Percentiles rank a stretch among this genome's conserved stretches.
Evolutionary conservation across 2,113 vertebrate genomes (phyloP).

Genomic region (Actinemys pallida): DNA sequence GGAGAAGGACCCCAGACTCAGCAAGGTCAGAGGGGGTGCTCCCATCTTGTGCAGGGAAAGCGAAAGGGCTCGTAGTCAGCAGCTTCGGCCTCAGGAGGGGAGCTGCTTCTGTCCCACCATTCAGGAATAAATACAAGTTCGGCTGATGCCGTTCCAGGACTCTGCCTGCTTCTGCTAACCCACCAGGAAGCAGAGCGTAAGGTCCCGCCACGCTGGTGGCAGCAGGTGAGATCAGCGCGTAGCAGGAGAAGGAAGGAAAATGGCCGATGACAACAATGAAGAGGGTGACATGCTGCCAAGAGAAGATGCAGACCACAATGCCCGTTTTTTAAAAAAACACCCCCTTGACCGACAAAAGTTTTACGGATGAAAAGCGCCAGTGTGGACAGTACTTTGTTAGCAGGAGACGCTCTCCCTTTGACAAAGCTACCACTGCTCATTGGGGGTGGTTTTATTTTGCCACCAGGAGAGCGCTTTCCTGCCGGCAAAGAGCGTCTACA

Average conservation of each 20-base stretch:
- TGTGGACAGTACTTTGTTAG: too few species aligned
- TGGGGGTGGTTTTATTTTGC: too few species aligned
- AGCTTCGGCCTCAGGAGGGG: neutral
- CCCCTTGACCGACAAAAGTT: too few species aligned
- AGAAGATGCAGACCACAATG: neutral
- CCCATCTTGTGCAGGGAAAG: neutral
- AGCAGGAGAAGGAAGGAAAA: neutral
- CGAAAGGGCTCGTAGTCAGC: neutral
- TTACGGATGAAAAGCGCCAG: too few species aligned
- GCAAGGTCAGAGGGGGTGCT: neutral
- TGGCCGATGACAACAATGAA: neutral
- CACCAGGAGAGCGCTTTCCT: too few species aligned
- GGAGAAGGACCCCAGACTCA: neutral
- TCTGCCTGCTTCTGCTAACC: neutral
- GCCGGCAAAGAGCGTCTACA: too few species aligned
- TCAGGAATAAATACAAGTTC: neutral
- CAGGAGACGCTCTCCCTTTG: too few species aligned
- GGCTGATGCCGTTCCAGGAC: neutral
- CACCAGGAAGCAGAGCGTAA: neutral
- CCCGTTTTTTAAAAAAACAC: too few species aligned
- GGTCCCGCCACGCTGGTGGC: too few species aligned
- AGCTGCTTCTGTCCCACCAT: neutral
- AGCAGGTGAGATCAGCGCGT: too few species aligned
- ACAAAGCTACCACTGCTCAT: too few species aligned
- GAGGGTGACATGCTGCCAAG: neutral